Conservation (phyloP, 2,797 vertebrate genomes). For the Squalus acanthias region DNA sequence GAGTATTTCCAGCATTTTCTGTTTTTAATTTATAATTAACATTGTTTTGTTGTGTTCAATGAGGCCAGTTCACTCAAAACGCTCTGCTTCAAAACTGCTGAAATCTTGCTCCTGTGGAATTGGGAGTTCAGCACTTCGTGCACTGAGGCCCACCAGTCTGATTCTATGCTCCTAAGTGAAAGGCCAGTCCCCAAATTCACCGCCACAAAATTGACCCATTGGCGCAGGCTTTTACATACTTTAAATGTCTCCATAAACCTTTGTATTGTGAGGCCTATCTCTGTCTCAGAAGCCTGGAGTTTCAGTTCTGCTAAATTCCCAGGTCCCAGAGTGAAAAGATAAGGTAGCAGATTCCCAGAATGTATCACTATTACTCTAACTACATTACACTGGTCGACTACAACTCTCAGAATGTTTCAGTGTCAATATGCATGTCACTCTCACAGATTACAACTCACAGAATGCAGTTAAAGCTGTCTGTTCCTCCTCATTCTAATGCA, state of each 20-base stretch:
- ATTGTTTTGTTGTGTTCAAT: neutral
- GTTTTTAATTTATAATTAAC: neutral
- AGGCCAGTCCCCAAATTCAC: neutral
- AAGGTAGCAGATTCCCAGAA: neutral
- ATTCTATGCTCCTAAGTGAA: neutral
- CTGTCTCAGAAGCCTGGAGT: neutral
- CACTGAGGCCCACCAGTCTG: neutral
- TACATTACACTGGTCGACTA: neutral
- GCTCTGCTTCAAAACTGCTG: neutral
- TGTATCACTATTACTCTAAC: neutral
- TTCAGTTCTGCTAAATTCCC: neutral
- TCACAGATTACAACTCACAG: neutral
- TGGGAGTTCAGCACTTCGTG: no score
- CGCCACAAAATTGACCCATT: neutral
- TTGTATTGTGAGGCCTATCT: neutral
- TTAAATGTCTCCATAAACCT: neutral
- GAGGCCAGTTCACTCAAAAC: neutral
- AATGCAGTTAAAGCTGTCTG: neutral
- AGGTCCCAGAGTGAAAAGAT: neutral
- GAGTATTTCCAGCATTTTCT: no score
- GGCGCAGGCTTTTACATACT: neutral
- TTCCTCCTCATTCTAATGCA: neutral
- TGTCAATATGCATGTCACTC: neutral
- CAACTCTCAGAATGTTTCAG: neutral
- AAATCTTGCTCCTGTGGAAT: neutral